Conservation (phyloP, 2,888 invertebrate species). For the Temnothorax ravouxi region DNA sequence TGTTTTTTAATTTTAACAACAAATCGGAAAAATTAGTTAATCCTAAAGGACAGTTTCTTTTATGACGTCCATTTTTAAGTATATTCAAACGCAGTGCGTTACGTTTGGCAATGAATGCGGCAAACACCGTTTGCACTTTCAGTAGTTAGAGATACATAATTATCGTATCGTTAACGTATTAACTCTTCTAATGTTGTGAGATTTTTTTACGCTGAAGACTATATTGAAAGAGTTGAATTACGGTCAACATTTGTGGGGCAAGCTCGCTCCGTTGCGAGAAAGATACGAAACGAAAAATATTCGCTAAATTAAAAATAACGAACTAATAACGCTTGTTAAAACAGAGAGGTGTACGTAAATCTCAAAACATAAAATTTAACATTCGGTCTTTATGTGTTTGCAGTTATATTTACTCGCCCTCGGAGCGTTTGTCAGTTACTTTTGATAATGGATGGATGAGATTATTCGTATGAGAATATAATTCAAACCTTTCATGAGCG, state of each 20-base stretch:
- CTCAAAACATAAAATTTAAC: background rate
- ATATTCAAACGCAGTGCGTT: background rate
- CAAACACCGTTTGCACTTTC: background rate
- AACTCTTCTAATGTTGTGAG: background rate
- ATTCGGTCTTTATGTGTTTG: conserved; percentile 4
- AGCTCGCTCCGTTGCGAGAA: background rate
- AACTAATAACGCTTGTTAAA: background rate
- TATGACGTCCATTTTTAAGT: background rate
- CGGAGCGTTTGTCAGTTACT: conserved; percentile 24
- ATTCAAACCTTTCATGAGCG: no score
- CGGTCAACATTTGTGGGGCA: background rate
- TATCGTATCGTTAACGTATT: background rate
- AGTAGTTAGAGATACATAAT: background rate
- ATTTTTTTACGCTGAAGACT: conserved; percentile 1
- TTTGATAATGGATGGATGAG: background rate
- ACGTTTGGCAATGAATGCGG: background rate
- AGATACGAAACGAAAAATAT: background rate
- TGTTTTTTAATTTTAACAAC: background rate
- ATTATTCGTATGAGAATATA: conserved; percentile 25
- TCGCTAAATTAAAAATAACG: background rate
- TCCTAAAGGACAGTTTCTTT: background rate
- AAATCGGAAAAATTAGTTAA: background rate
- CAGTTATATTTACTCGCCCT: background rate
- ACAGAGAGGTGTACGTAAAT: background rate
- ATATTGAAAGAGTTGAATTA: background rate